These are phyloP conservation scores for Fregetta grallaria DNA, from an alignment of 2,113 vertebrate species.

Conservation along the genomic window DNA sequence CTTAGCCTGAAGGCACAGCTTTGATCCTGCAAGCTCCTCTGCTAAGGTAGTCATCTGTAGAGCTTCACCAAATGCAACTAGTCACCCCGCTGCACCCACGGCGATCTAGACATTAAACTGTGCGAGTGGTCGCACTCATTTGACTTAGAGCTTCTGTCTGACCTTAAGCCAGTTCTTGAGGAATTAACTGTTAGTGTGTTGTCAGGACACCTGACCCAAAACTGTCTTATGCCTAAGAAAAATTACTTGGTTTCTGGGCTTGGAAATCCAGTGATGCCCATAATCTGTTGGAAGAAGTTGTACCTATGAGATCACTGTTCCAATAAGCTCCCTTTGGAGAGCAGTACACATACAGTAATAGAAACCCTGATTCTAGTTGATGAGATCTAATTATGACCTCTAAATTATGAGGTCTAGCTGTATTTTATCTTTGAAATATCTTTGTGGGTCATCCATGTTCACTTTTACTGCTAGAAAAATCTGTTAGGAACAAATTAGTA, in stretches of 20 bases:
- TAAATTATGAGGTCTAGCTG: not conserved
- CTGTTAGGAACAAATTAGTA: not conserved
- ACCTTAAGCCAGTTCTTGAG: not conserved
- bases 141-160: not conserved
- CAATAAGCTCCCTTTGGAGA: not conserved
- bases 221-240: not conserved
- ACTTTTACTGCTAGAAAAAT: not conserved
- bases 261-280: not conserved
- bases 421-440: not conserved
- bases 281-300: not conserved
- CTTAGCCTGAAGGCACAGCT: not conserved
- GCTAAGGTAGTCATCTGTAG: not conserved
- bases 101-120: not conserved
- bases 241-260: not conserved
- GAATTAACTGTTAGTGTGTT: not conserved
- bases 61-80: not conserved
- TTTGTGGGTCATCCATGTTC: not conserved
- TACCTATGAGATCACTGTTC: not conserved
- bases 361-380: not conserved
- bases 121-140: fast-evolving
- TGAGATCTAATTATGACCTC: not conserved
- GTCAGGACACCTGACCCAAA: not conserved
- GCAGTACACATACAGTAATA: not conserved
- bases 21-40: not conserved
- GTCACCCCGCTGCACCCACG: not conserved